Evolutionary conservation across 2,797 vertebrate species (phyloP).

Genomic region (Aphelocoma californica): DNA sequence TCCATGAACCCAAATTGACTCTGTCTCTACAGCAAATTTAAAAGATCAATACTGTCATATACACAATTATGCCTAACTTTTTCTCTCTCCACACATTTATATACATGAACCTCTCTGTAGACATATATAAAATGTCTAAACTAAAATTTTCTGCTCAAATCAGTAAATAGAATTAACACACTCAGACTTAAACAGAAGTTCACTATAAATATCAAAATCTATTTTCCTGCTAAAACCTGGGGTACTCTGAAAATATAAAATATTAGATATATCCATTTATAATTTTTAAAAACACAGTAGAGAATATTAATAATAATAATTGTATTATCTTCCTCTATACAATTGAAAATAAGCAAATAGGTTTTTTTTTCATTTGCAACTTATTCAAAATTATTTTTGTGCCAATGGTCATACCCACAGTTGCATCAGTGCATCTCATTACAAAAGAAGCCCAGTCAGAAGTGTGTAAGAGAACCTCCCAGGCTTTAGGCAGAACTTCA

Average conservation of each 20-base stretch:
- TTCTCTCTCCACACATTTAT: neutral
- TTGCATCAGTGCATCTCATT: neutral
- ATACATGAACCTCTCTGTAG: neutral
- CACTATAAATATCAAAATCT: neutral
- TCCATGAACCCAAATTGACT: neutral
- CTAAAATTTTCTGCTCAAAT: neutral
- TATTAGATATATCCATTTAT: neutral
- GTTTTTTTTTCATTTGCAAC: neutral
- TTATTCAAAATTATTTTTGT: neutral
- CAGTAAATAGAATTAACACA: neutral
- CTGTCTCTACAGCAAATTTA: neutral
- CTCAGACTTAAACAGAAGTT: neutral
- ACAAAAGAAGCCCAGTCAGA: neutral
- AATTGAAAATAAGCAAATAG: neutral
- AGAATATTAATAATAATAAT: neutral
- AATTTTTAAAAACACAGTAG: neutral
- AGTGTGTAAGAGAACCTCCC: neutral
- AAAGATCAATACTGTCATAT: neutral
- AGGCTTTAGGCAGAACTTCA: neutral
- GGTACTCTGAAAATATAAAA: neutral
- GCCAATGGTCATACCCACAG: neutral
- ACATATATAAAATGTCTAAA: neutral
- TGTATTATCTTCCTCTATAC: neutral
- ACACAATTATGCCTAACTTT: neutral
- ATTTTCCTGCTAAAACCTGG: neutral